Percentiles rank a stretch among this genome's conserved stretches.
These are phyloP conservation scores for Eutolmus rufibarbis DNA, from an alignment of 2,888 invertebrate species.

Conservation along the genomic window DNA sequence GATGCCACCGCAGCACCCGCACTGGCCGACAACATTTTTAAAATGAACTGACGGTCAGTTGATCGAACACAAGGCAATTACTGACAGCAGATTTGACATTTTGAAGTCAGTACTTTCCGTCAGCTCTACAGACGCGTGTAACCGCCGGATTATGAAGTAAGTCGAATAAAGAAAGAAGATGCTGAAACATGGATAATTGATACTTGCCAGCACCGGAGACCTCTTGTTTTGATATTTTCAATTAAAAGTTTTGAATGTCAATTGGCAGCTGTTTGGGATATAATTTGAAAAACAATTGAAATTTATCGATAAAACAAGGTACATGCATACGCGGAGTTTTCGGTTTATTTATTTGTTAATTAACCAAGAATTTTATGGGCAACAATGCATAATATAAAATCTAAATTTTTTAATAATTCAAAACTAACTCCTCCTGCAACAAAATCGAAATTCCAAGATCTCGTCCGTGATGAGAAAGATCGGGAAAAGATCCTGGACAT, in stretches of 20 bases:
- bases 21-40: too few species aligned
- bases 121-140: too few species aligned
- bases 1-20: too few species aligned
- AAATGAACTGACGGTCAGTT: too few species aligned
- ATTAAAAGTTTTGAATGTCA: neutral
- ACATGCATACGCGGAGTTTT: neutral
- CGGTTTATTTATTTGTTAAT: neutral
- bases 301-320: neutral
- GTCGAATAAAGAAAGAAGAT: too few species aligned
- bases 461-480: neutral
- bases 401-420: neutral
- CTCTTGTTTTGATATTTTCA: neutral
- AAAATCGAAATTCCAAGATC: neutral
- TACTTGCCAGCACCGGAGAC: neutral
- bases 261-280: neutral
- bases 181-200: too few species aligned
- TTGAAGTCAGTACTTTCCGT: too few species aligned
- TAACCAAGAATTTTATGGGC: neutral
- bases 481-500: neutral
- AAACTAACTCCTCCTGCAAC: neutral
- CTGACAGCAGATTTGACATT: too few species aligned
- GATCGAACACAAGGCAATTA: too few species aligned
- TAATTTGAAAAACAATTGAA: neutral
- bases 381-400: neutral
- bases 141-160: too few species aligned